phyloP scores from a whole-genome alignment of 2,888 invertebrate genomes.

The Cephus pygmeus region DNA sequence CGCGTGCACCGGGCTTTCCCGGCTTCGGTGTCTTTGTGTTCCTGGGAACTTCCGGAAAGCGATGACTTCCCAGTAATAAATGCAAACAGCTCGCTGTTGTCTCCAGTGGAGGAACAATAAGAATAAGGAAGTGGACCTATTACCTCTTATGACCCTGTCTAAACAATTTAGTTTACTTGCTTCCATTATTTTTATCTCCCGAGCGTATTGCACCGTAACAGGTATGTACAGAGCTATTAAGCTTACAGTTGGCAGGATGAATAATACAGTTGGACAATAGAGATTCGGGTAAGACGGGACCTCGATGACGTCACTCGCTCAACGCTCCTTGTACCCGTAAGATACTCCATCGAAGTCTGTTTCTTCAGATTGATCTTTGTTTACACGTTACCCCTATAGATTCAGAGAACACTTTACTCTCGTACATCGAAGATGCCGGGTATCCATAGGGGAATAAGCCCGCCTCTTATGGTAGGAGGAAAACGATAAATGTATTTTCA shows the following conservation, averaged over 20 bases:
- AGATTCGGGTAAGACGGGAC: not conserved
- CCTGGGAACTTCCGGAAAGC: not conserved
- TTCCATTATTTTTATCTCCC: not conserved
- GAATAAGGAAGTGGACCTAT: not conserved
- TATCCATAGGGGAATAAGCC: not conserved
- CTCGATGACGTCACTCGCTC: not conserved
- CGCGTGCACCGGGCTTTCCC: not conserved
- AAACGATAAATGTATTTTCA: not conserved
- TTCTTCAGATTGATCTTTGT: not conserved
- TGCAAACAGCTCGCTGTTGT: not conserved
- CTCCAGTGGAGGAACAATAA: not conserved
- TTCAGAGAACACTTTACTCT: not conserved
- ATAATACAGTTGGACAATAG: not conserved
- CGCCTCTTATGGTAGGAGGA: not conserved
- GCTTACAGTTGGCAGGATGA: not conserved
- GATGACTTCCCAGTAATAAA: not conserved
- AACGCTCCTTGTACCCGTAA: not conserved
- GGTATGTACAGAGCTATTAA: not conserved
- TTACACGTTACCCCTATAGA: not conserved
- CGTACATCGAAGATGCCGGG: not conserved
- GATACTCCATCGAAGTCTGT: not conserved
- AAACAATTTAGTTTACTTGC: not conserved
- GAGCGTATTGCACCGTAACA: not conserved
- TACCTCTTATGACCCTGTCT: not conserved
- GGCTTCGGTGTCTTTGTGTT: not conserved